Conservation (phyloP, 1,140 invertebrate genomes). For the Drosophila neocordata region DNA sequence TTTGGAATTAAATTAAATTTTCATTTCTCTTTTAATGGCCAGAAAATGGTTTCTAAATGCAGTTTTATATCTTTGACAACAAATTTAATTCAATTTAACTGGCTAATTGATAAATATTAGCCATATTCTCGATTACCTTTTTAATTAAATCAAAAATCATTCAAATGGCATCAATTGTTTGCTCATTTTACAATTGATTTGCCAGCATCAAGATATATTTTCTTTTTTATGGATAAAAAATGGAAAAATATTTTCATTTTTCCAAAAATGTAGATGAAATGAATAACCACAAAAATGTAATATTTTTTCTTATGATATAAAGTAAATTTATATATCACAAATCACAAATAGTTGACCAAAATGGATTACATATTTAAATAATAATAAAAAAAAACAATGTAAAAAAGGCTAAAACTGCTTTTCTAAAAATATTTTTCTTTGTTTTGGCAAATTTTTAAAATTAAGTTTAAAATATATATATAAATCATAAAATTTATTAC, state of each 20-base stretch:
- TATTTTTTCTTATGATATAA: too few species aligned
- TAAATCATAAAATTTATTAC: neutral
- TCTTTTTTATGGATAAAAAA: too few species aligned
- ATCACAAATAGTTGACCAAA: too few species aligned
- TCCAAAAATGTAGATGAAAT: too few species aligned
- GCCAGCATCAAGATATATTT: neutral
- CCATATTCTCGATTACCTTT: conserved; percentile 37
- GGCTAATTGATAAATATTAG: neutral
- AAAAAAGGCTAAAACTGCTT: too few species aligned
- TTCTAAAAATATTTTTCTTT: too few species aligned
- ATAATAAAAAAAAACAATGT: too few species aligned
- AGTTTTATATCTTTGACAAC: neutral
- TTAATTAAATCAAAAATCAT: conserved; percentile 28
- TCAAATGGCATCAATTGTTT: neutral
- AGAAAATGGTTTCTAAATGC: neutral
- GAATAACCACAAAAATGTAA: too few species aligned
- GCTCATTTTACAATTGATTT: conserved; percentile 9
- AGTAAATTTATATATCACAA: too few species aligned
- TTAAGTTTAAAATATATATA: neutral
- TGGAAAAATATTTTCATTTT: neutral
- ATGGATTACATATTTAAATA: too few species aligned
- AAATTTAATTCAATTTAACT: conserved; percentile 34
- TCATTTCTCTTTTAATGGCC: conserved; percentile 2
- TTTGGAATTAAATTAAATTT: conserved; percentile 40
- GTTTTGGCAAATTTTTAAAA: too few species aligned